phyloP scores from a whole-genome alignment of 2,113 vertebrate genomes.

The Eolophus roseicapilla region DNA sequence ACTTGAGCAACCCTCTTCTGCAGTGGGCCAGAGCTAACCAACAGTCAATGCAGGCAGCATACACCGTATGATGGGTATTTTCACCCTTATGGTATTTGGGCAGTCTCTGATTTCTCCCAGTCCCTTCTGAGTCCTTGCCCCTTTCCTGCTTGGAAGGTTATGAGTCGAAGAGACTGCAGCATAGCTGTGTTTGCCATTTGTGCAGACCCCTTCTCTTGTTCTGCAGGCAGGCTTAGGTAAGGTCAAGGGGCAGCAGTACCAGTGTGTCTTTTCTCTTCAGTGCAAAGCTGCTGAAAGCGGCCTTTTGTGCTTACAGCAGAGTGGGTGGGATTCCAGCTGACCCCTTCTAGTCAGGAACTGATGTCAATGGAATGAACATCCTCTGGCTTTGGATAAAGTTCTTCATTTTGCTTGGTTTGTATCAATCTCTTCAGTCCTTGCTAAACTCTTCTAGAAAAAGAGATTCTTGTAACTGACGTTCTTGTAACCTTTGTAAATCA shows the following conservation, averaged over 20 bases:
- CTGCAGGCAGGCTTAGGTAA: neutral
- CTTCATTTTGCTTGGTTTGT: neutral
- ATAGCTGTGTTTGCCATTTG: neutral
- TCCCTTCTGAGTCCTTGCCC: neutral
- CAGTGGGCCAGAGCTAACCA: neutral
- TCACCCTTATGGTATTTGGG: neutral
- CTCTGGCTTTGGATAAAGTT: neutral
- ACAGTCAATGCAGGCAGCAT: neutral
- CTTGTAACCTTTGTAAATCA: neutral
- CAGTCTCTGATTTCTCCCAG: neutral
- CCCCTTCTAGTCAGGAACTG: neutral
- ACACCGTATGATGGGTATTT: neutral
- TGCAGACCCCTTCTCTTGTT: neutral
- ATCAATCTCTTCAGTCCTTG: neutral
- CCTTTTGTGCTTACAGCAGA: neutral
- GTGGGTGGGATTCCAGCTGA: no score
- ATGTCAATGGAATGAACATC: neutral
- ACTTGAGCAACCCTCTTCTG: neutral
- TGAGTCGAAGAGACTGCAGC: accelerated
- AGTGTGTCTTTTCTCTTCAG: neutral
- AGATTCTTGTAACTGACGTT: neutral
- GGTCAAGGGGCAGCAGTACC: neutral
- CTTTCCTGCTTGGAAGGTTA: neutral
- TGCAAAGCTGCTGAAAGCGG: neutral
- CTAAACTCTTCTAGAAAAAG: neutral